These are phyloP conservation scores for Caenorhabditis drosophilae DNA, from an alignment of 2,888 invertebrate genomes.

Conservation along the genomic window DNA sequence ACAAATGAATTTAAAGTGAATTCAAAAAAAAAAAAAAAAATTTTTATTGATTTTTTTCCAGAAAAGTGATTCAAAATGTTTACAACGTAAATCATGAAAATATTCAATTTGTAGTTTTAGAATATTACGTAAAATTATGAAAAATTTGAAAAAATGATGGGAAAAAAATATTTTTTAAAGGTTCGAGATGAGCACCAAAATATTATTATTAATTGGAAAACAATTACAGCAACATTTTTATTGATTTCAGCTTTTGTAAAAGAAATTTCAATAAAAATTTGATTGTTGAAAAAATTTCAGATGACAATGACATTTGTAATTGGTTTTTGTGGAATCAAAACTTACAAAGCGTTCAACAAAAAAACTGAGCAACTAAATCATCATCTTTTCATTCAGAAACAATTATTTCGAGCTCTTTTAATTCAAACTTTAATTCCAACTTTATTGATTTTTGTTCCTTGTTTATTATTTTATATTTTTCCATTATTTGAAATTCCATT, in stretches of 20 bases:
- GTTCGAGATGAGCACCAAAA: no score
- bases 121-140: no score
- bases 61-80: no score
- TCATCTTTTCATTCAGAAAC: constrained; percentile 15
- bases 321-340: constrained; percentile 21
- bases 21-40: no score
- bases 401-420: constrained; percentile 20
- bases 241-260: constrained; percentile 16
- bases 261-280: constrained; percentile 10
- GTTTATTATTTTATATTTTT: constrained; percentile 16
- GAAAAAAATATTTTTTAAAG: no score
- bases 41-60: no score
- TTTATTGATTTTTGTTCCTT: constrained; percentile 18
- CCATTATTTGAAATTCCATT: constrained; percentile 19
- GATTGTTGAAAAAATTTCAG: constrained; percentile 15
- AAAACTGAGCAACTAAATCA: constrained; percentile 10
- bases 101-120: no score
- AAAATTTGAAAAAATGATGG: no score
- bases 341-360: constrained; percentile 6
- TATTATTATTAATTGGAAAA: no score
- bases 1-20: no score
- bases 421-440: constrained; percentile 22
- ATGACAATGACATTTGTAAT: constrained; percentile 11
- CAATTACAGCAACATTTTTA: no score
- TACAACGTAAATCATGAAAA: no score